These are phyloP conservation scores for Isichthys henryi DNA, from an alignment of 2,113 vertebrate genomes.

Conservation along the genomic window DNA sequence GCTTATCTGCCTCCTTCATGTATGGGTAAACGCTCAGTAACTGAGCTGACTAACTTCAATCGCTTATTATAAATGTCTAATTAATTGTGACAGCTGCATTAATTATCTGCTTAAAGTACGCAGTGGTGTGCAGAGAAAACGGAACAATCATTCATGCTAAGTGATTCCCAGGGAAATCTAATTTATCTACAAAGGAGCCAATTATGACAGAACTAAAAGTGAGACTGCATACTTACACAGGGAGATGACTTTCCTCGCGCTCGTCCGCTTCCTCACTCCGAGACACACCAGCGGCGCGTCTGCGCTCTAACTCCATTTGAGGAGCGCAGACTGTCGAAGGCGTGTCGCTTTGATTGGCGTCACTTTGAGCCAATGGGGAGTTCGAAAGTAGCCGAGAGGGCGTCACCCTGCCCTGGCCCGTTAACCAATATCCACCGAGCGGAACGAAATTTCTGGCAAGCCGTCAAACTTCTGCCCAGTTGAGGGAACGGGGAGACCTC, in stretches of 20 bases:
- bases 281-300: neutral
- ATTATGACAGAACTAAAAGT: neutral
- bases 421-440: neutral
- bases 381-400: neutral
- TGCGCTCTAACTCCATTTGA: neutral
- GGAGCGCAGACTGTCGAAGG: neutral
- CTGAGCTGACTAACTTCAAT: neutral
- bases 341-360: neutral
- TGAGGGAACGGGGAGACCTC: neutral
- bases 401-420: too few relatives aligned
- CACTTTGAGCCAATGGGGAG: neutral
- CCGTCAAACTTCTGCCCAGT: neutral
- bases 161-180: neutral
- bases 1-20: neutral
- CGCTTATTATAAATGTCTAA: neutral
- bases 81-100: neutral
- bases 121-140: neutral
- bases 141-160: neutral
- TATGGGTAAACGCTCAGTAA: neutral
- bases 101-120: neutral
- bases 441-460: neutral
- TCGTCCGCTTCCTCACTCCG: neutral
- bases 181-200: neutral
- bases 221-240: neutral
- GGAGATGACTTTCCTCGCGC: neutral